Base-by-base conservation (phyloP, 23 tunicate genomes). In the Ciona savignyi region DNA sequence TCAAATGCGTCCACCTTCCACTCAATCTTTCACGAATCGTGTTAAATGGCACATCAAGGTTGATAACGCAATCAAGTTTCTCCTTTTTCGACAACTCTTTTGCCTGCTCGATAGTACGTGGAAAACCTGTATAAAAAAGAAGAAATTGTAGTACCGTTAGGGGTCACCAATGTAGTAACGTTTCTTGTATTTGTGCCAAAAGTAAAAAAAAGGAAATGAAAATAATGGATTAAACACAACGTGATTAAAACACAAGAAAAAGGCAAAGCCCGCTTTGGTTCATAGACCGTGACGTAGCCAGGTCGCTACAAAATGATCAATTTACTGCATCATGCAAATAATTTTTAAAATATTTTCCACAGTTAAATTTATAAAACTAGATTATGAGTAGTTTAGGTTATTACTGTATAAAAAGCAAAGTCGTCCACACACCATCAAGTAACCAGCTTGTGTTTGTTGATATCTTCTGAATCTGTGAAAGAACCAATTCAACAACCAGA, bases 21-120 rank as follows among this genome's bases (percentile, higher is more conserved):
- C 81, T 78, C 35, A 94, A 42, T 28, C 99, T 75, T 27, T 87
- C 79, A 33, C 68, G 68, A 33, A 93, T 93, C 27, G 76, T 64
- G 2, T 63, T 74, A 68, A 94, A 86, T 22, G 99, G 95, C 34
- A 94, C 99, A 65, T 94, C 95, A 64, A 94, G 75, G 80, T 94
- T 87, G 60, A 94, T 83, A 1, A 87, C 99, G 34, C 79, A 62
- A 33, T 94, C 86, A 25, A 94, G 60, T 26, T 72, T 35, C 33
- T 79, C 80, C 20, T 42, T 30, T 42, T 82, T 74, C 3, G 60
- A 34, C 2, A 94, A 70, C 15, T n/a, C 20, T 23, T 78, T 28
- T 2, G 99, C 99, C 62, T 94, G 99, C 27, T 20, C 34, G 30
- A 86, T 34, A 0, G 77, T 85, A 65, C 95, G 48, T 3, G 95